Percentiles rank a stretch among this genome's conserved stretches.
phyloP scores from a whole-genome alignment of 2,888 invertebrate species.

The Saturnia japonica region DNA sequence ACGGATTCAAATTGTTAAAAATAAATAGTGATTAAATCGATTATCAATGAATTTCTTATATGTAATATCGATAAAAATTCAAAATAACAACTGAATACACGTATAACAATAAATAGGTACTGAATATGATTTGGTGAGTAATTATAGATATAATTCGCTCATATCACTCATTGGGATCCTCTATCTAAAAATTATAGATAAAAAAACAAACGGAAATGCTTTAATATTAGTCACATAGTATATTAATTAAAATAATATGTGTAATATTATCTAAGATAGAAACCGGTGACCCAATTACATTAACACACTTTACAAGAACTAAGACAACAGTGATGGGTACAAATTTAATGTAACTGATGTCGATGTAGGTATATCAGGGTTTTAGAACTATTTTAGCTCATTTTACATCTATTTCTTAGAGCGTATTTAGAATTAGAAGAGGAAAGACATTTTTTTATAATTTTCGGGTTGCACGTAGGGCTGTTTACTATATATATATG shows the following conservation, averaged over 20 bases:
- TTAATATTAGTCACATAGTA: background rate
- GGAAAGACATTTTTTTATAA: background rate
- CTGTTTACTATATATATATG: background rate
- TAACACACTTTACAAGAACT: too few relatives aligned
- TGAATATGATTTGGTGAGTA: background rate
- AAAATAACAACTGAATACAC: background rate
- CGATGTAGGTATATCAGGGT: too few relatives aligned
- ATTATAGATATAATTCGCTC: background rate
- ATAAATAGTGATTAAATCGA: background rate
- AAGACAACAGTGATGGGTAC: too few relatives aligned
- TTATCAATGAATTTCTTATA: background rate
- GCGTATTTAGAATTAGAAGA: background rate
- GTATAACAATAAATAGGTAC: background rate
- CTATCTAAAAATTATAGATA: background rate
- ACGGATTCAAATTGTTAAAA: background rate
- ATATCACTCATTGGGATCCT: too few relatives aligned
- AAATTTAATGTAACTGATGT: too few relatives aligned
- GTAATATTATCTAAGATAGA: background rate
- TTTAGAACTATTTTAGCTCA: background rate
- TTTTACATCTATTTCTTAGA: background rate
- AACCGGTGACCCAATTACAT: background rate
- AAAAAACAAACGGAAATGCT: slow-evolving; percentile 3
- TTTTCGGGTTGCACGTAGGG: background rate
- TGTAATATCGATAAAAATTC: background rate
- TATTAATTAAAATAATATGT: background rate